Base-by-base conservation (phyloP, 2,888 invertebrate genomes). In the Epinotia demarniana region DNA sequence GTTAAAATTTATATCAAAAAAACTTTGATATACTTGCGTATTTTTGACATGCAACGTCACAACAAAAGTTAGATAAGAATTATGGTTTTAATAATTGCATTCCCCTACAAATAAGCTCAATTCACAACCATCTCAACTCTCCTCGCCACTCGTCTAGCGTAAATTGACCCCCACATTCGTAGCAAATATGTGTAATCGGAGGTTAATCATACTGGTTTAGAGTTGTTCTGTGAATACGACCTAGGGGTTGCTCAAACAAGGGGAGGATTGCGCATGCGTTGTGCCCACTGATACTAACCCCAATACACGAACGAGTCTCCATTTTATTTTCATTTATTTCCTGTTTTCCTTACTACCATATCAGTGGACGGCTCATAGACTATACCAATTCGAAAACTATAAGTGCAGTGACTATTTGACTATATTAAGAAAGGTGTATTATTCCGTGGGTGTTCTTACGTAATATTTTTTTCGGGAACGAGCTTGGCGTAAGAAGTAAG, bases 311-410 rank as follows among this genome's bases (percentile, higher is more conserved):
- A 75, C 78, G 76, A 77, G 84, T 89, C 91, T 84, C 92, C 93
- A 93, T 93, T 90, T 93, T 93, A 89, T 86, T 89, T 91, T 82
- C 83, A 84, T 87, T 87, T 86, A 85, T 87, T 86, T 85, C 83
- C 78, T 81, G 84, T 82, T 86, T 85, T 77, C 81, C 78, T 58
- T 73, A 79, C 77, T 83, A 85, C 85, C 80, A 78, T 77, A 77
- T 78, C n/a, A 18, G 71, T 69, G 57, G 72, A 77, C 63, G 58
- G 11, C 43, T 60, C 23, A 77, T 39, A 61, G 72, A 79, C 72
- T 75, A 78, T 53, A n/a, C 46, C 66, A 77, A 78, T 72, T 73
- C 27, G 73, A 57, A 43, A 53, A 66, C 76, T 67, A 64, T n/a
- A 58, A 77, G 84, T 82, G 81, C 72, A 77, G 81, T 83, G 83